These are phyloP conservation scores for Fissipunctia ypsillon DNA, from an alignment of 2,888 invertebrate species.

Conservation along the genomic window DNA sequence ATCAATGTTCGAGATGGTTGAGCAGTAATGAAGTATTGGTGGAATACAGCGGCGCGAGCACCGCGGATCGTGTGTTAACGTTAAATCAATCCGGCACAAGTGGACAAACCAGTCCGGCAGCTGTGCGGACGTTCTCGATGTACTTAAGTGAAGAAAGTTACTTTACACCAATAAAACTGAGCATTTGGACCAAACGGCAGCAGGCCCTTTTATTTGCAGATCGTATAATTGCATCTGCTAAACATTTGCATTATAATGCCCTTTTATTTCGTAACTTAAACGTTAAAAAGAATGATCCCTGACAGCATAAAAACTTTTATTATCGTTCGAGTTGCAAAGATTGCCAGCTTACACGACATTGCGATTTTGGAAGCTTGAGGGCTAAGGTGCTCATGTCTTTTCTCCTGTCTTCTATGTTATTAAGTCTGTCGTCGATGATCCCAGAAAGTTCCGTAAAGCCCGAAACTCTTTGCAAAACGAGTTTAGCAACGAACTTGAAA, in stretches of 20 bases:
- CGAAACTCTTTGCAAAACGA: background rate
- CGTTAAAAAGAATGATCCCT: conserved; percentile 28
- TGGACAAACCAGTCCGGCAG: conserved; percentile 90
- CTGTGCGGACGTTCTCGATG: conserved; percentile 83
- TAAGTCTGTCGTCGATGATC: background rate
- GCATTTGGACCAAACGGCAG: conserved; percentile 56
- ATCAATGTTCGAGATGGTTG: conserved; percentile 74
- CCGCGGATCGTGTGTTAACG: conserved; percentile 85
- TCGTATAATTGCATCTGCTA: conserved; percentile 49
- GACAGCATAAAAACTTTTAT: conserved; percentile 24
- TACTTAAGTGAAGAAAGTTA: conserved; percentile 82
- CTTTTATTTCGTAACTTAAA: conserved; percentile 24
- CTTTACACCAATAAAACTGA: conserved; percentile 65
- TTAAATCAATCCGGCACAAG: conserved; percentile 89
- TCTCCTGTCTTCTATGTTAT: background rate
- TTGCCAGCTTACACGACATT: conserved; percentile 4
- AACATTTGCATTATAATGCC: conserved; percentile 45
- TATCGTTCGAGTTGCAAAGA: conserved; percentile 2
- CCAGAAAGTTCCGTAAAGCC: background rate
- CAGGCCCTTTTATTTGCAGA: conserved; percentile 47
- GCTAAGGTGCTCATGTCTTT: background rate
- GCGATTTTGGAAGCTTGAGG: background rate
- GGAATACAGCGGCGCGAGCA: conserved; percentile 79
- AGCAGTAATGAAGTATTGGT: conserved; percentile 83
- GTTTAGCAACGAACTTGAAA: background rate